Conservation (phyloP, 2,113 vertebrate species). For the Dromas ardeola region DNA sequence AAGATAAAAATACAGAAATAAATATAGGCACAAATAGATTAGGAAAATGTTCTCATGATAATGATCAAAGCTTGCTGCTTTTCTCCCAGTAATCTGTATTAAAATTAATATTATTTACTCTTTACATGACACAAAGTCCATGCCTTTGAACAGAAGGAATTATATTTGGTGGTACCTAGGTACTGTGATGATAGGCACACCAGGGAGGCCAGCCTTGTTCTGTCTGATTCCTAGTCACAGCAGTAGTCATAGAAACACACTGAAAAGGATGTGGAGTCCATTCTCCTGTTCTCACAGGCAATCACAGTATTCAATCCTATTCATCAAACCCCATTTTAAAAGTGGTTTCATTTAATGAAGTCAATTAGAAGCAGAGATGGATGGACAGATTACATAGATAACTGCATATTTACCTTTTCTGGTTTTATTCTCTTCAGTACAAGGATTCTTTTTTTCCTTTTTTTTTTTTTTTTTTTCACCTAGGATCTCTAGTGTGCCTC, state of each 20-base stretch:
- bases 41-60: background rate
- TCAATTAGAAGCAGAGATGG: background rate
- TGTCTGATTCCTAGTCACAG: background rate
- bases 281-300: background rate
- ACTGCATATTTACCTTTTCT: background rate
- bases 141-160: background rate
- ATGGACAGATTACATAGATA: background rate
- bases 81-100: background rate
- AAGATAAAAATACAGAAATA: background rate
- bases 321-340: background rate
- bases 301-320: background rate
- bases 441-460: background rate
- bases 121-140: background rate
- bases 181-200: background rate
- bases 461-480: no score
- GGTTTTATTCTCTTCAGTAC: background rate
- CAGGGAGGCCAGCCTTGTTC: background rate
- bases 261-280: background rate
- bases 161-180: background rate
- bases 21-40: background rate
- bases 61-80: background rate
- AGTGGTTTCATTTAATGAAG: background rate
- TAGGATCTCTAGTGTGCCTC: background rate
- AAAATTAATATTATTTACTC: background rate
- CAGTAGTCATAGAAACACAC: conserved; percentile 44